phyloP scores from a whole-genome alignment of 2,888 invertebrate species.

The Hydroisotoma schaefferi region DNA sequence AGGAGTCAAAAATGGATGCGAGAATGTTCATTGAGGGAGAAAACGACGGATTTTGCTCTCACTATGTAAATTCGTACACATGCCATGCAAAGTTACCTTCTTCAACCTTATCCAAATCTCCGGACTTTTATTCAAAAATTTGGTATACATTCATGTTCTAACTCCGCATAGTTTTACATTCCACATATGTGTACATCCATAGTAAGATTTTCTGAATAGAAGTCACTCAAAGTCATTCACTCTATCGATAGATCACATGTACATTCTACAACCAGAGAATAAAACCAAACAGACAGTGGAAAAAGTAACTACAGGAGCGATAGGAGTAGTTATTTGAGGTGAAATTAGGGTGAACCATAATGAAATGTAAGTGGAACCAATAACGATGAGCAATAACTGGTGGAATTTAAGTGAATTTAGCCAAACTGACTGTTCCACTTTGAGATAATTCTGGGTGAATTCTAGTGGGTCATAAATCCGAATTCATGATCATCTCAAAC shows the following conservation, averaged over 20 bases:
- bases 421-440: not conserved
- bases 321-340: slow-evolving; percentile 14
- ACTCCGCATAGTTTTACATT: too few species aligned
- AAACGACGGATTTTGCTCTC: not conserved
- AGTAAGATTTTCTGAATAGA: too few species aligned
- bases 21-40: not conserved
- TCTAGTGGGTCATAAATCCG: slow-evolving; percentile 14
- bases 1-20: not conserved
- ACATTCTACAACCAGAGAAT: too few species aligned
- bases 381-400: slow-evolving; percentile 5
- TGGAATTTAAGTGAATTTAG: not conserved
- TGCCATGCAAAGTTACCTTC: too few species aligned
- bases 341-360: slow-evolving; percentile 17
- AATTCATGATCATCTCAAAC: not conserved
- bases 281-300: too few species aligned
- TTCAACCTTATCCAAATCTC: too few species aligned
- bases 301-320: not conserved
- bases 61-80: too few species aligned
- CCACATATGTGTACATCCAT: too few species aligned
- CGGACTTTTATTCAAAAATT: too few species aligned
- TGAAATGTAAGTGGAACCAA: slow-evolving; percentile 10
- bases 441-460: not conserved
- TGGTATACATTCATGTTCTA: too few species aligned
- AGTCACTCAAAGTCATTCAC: too few species aligned
- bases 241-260: too few species aligned